Conservation (phyloP, 2,797 vertebrate genomes). For the Coilia nasus region DNA sequence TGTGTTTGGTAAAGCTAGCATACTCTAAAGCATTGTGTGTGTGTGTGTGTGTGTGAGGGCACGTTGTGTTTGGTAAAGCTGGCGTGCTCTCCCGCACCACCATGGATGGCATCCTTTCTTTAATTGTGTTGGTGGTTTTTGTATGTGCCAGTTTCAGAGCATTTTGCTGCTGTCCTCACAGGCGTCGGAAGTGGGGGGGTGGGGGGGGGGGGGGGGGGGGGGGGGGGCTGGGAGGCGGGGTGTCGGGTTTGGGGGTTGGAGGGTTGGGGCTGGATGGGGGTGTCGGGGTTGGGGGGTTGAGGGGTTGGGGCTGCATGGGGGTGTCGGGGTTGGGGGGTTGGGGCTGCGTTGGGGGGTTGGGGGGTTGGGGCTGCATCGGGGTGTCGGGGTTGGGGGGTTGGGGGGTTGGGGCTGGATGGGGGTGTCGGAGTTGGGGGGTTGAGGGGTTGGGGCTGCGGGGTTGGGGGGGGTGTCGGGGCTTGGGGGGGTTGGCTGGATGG, state of each 20-base stretch:
- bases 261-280: too few species aligned
- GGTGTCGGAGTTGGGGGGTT: not conserved
- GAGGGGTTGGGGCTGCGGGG: not conserved
- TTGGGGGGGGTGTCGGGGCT: too few species aligned
- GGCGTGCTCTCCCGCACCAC: not conserved
- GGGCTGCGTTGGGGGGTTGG: too few species aligned
- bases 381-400: not conserved
- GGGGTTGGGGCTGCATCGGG: too few species aligned
- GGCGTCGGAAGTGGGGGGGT: constrained; percentile 30
- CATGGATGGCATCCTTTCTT: not conserved
- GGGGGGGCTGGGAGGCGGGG: not conserved
- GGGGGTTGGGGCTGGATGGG: constrained; percentile 26
- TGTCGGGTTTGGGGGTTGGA: too few species aligned
- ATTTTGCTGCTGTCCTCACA: constrained; percentile 25
- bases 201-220: not conserved
- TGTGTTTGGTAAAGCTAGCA: not conserved
- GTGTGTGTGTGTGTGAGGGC: not conserved
- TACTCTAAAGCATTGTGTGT: constrained; percentile 1
- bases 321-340: too few species aligned
- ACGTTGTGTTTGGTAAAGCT: not conserved
- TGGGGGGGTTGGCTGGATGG: too few species aligned
- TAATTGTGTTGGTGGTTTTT: not conserved
- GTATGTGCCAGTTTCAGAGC: not conserved
- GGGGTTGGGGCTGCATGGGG: too few species aligned
- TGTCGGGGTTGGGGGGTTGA: too few species aligned